Evolutionary conservation across 2,888 invertebrate species (phyloP).

Genomic region (Xanthorhoe designata): DNA sequence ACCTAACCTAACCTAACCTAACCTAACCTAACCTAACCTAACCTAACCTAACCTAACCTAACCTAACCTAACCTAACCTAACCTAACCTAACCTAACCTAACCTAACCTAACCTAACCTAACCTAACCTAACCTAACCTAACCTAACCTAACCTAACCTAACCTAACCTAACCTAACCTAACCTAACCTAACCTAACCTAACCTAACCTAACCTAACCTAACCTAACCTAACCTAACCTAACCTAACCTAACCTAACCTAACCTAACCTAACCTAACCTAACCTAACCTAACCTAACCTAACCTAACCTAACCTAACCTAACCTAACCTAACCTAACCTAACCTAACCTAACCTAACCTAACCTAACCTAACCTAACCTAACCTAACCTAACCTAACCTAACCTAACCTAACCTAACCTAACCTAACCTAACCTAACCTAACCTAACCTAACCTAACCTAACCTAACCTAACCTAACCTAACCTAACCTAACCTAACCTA

Average conservation of each 20-base stretch:
- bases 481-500: constrained; percentile 45
- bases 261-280: constrained; percentile 43
- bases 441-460: constrained; percentile 47
- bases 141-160: constrained; percentile 47
- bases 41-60: constrained; percentile 34
- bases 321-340: constrained; percentile 36
- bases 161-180: constrained; percentile 42
- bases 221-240: constrained; percentile 1
- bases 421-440: constrained; percentile 45
- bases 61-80: constrained; percentile 46
- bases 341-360: constrained; percentile 36
- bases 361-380: constrained; percentile 43
- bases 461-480: constrained; percentile 47
- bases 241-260: constrained; percentile 1
- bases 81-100: constrained; percentile 37
- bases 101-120: constrained; percentile 39
- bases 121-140: constrained; percentile 43
- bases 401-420: constrained; percentile 45
- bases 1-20: too few species aligned
- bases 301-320: constrained; percentile 47
- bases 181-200: constrained; percentile 36
- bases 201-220: constrained; percentile 1
- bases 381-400: constrained; percentile 40
- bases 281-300: constrained; percentile 42
- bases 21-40: constrained; percentile 38